phyloP scores from a whole-genome alignment of 2,888 invertebrate species.

The Nomada fucata region DNA sequence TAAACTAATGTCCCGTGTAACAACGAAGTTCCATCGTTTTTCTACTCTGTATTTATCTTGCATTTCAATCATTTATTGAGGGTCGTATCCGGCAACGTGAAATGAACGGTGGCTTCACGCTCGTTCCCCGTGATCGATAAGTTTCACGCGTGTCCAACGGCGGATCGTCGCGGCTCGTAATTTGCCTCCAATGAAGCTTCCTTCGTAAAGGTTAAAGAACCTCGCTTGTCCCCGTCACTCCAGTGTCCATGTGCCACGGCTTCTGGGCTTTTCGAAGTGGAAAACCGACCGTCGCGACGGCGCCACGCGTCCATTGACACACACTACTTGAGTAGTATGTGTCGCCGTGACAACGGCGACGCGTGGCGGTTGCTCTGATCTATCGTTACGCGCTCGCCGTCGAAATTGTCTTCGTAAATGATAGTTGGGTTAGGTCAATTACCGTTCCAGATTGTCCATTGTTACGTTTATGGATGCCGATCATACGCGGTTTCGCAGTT shows the following conservation, averaged over 20 bases:
- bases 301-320: conserved; percentile 49
- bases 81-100: conserved; percentile 15
- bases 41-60: not conserved
- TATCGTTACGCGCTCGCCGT: conserved; percentile 30
- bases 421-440: conserved; percentile 48
- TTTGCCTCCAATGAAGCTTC: conserved; percentile 53
- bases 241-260: conserved; percentile 9
- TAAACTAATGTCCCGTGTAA: not conserved
- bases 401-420: conserved; percentile 46
- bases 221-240: conserved; percentile 11
- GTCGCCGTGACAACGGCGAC: not conserved
- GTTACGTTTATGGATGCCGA: conserved; percentile 34
- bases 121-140: conserved; percentile 42
- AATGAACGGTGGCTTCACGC: conserved; percentile 14
- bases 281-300: conserved; percentile 66
- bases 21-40: not conserved
- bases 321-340: not conserved
- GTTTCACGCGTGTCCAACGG: not conserved
- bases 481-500: conserved; percentile 19
- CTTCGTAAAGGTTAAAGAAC: conserved; percentile 56
- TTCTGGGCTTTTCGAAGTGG: conserved; percentile 55
- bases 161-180: conserved; percentile 31
- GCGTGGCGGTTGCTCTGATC: conserved; percentile 31
- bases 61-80: not conserved
- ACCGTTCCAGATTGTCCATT: conserved; percentile 42